Base-by-base conservation (phyloP, 2,113 vertebrate genomes). In the Semnornis frantzii region DNA sequence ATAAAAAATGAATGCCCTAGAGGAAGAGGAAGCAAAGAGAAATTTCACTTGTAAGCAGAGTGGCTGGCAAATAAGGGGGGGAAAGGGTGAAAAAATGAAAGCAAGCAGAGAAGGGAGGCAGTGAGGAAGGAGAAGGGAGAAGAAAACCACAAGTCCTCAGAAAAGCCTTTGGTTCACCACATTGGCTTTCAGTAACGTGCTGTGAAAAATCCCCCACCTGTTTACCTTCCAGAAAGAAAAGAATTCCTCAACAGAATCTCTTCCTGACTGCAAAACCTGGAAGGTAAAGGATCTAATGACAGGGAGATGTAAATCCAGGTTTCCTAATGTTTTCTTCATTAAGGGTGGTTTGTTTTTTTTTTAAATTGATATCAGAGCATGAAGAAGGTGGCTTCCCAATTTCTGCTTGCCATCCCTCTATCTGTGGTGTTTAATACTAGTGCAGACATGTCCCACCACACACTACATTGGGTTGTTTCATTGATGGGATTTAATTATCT, bases 401-500 rank as follows among this genome's bases (percentile, higher is more conserved):
- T 86, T 82, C 82, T 87, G 82, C 90, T 42, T 42, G 52, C 5
- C 7, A 86, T 48, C 79, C 52, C 92, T 95, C 88, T 79, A 95
- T 86, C 95, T 84, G 83, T 0, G 4, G 83, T 86, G 94, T 82
- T 94, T 90, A 94, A 92, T 85, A 85, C 85, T 69, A 91, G 82
- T 44, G 31, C 78, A 83, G 86, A 48, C 3, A 37, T 89, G 71
- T 81, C 93, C 70, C 85, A 17, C 79, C 83, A 19, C 91, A 89
- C 69, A 79, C 82, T 89, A 79, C 82, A 85, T 92, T 89, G 54
- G 86, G 85, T 80, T 96, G 89, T 54, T 94, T 94, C 92, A 93
- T 90, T 92, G 93, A 96, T 16, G 3, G 62, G 69, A 85, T 95
- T 96, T 96, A 91, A 94, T 95, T 89, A 85, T 65, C 76, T 62